These are phyloP conservation scores for Hemiscyllium ocellatum DNA, from an alignment of 2,113 vertebrate genomes.

Conservation along the genomic window DNA sequence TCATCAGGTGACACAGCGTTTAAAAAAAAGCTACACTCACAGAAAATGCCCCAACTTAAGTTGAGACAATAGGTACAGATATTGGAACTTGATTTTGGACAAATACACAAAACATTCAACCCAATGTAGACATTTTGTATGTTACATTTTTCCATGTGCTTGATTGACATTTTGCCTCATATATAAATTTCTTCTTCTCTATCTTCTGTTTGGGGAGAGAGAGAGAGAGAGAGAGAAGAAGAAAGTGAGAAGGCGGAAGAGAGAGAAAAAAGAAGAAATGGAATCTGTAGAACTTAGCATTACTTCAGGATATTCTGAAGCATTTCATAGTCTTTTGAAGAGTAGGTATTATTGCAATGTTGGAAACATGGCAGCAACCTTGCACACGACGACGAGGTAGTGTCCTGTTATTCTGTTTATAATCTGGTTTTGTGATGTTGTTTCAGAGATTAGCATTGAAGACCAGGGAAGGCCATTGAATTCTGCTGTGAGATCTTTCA, in stretches of 20 bases:
- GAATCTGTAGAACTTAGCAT: not conserved
- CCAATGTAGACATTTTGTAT: not conserved
- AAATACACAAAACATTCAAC: not conserved
- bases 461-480: not conserved
- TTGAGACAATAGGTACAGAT: not conserved
- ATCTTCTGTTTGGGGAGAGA: not conserved
- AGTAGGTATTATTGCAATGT: not conserved
- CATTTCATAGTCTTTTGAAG: not conserved
- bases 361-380: not conserved
- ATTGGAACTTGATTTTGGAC: no score
- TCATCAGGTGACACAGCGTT: not conserved
- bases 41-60: not conserved
- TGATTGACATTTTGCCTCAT: not conserved
- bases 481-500: not conserved
- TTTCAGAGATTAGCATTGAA: not conserved
- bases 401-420: not conserved
- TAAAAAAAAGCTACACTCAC: not conserved
- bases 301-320: not conserved
- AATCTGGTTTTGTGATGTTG: not conserved
- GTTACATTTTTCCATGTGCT: not conserved
- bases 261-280: not conserved
- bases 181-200: not conserved
- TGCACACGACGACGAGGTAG: not conserved
- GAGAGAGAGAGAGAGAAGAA: not conserved
- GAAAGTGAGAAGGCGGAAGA: not conserved